A percentile compares a stretch with the other conserved stretches of the same genome.
phyloP scores from a whole-genome alignment of 1,140 invertebrate genomes.

The Achatina immaculata region DNA sequence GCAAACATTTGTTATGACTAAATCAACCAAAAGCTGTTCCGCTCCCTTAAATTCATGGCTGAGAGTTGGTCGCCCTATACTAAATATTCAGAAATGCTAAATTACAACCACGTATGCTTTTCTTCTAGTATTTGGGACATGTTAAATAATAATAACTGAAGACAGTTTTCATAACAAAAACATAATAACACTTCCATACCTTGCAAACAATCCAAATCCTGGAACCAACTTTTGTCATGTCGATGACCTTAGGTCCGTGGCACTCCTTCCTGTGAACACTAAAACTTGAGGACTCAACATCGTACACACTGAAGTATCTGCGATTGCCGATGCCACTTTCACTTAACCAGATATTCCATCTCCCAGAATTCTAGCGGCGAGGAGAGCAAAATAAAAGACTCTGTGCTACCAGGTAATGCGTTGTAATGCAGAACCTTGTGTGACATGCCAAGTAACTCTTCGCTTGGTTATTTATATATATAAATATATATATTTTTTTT shows the following conservation, averaged over 20 bases:
- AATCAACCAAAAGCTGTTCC: too few species aligned
- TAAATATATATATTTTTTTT: not conserved
- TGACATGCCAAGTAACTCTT: not conserved
- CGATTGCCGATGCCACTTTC: not conserved
- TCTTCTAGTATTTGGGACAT: too few species aligned
- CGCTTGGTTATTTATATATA: not conserved
- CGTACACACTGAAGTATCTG: constrained; percentile 32
- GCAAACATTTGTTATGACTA: too few species aligned
- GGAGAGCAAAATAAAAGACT: not conserved
- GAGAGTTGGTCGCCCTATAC: too few species aligned
- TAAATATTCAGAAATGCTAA: too few species aligned
- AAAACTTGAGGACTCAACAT: constrained; percentile 26
- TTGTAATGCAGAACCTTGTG: not conserved
- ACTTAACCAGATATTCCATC: constrained; percentile 23
- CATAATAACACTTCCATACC: not conserved
- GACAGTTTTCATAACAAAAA: too few species aligned
- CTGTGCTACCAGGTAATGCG: too few species aligned
- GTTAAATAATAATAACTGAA: too few species aligned
- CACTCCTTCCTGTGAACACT: not conserved
- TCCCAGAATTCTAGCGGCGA: not conserved
- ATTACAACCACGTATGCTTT: too few species aligned
- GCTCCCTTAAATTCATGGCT: too few species aligned
- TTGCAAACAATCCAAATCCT: constrained; percentile 30
- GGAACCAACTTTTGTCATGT: constrained; percentile 26
- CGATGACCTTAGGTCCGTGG: not conserved